A percentile compares a stretch with the other conserved stretches of the same genome.
These are phyloP conservation scores for Schizaphis graminum DNA, from an alignment of 2,888 invertebrate species.

Conservation along the genomic window DNA sequence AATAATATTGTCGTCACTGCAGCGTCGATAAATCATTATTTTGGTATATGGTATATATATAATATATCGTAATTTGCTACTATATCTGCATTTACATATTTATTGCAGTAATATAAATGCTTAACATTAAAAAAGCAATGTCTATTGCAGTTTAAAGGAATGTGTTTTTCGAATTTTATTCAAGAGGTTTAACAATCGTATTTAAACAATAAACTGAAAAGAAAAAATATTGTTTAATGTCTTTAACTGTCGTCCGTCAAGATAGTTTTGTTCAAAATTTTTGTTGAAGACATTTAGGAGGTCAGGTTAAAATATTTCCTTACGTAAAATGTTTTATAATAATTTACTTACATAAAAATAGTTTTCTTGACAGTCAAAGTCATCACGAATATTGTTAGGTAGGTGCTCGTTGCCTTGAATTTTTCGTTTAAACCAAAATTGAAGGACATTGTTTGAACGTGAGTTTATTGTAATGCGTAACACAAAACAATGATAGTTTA, in stretches of 20 bases:
- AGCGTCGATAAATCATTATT: neutral
- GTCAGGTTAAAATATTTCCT: neutral
- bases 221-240: neutral
- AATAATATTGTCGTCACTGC: neutral
- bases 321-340: neutral
- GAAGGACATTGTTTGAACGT: conserved; percentile 13
- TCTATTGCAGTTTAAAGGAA: neutral
- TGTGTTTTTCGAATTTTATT: neutral
- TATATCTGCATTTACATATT: neutral
- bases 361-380: neutral
- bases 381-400: neutral
- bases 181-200: neutral
- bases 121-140: neutral
- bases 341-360: neutral
- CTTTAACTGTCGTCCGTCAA: neutral
- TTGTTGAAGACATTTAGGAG: neutral
- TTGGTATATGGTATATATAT: neutral
- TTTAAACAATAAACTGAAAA: neutral
- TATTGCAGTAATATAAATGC: neutral
- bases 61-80: neutral
- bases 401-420: neutral
- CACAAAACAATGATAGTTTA: neutral
- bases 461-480: conserved; percentile 9
- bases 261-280: neutral
- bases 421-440: neutral